Base-by-base conservation (phyloP, 2,797 vertebrate genomes). In the Chaenodraco wilsoni region DNA sequence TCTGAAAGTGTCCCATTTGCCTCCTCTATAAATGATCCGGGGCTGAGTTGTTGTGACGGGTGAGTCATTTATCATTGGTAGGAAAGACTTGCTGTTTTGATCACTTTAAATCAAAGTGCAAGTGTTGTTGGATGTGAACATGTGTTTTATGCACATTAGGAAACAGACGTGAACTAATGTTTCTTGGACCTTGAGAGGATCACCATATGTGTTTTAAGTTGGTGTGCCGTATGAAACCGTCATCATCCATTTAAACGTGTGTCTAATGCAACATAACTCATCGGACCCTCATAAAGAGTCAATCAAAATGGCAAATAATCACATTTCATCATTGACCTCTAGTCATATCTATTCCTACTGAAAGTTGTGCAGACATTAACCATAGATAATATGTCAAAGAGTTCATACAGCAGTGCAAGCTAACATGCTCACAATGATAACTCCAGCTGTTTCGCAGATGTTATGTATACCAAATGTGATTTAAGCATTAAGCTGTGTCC, bases 1-100 rank as follows among this genome's bases (percentile, higher is more conserved):
- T 71, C 67, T 56, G 50, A 83, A 76, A 85, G 66, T 73, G 79
- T 82, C 73, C 46, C 41, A 58, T 78, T 73, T 69, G 46, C 69
- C 67, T 73, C 52, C 62, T 54, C 65, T 57, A 54, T 77, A 84
- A 81, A 87, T 84, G 59, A 74, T 80, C 54, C 33, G 16, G 51
- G 59, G 50, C 66, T 15, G 1, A 46, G 48, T 49, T 74, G 62
- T 77, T 85, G 65, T 73, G 77, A 82, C 68, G 82, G 52, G 65
- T 52, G 17, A 57, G 14, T 63, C 56, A 12, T 78, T 62, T 27
- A 76, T 85, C 83, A 63, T 37, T 5, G 62, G 58, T 16, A 51
- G 46, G 33, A 69, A 71, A 68, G 72, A 79, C 65, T 79, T 54
- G 64, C 58, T 75, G 69, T 81, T 84, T 80, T 76, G 44, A 71